Evolutionary conservation across 2,888 invertebrate species (phyloP).

Genomic region (Acrobasis repandana): DNA sequence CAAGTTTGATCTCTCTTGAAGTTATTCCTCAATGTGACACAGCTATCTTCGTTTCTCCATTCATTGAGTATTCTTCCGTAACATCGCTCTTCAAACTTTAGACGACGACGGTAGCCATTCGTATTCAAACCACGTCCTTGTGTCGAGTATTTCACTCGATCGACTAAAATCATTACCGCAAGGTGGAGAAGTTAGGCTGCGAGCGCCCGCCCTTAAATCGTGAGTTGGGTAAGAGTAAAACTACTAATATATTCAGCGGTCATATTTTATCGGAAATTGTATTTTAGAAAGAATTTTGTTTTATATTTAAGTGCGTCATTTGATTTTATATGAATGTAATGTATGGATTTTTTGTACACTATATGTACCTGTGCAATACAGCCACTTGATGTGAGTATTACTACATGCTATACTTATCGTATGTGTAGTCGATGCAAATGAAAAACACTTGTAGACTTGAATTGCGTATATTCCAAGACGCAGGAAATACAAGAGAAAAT

Average conservation of each 20-base stretch:
- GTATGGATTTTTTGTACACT: not conserved
- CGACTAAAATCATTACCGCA: slow-evolving; percentile 40
- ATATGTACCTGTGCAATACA: too few species aligned
- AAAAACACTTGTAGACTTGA: too few species aligned
- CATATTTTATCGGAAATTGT: not conserved
- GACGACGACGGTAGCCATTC: slow-evolving; percentile 41
- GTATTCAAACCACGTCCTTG: slow-evolving; percentile 49
- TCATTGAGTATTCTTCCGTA: slow-evolving; percentile 23
- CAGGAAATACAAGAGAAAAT: too few species aligned
- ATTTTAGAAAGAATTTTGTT: not conserved
- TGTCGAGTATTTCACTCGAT: slow-evolving; percentile 44
- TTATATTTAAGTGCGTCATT: not conserved
- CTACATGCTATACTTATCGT: too few species aligned
- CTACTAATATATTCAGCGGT: slow-evolving; percentile 11
- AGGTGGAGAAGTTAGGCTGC: slow-evolving; percentile 27
- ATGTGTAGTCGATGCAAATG: too few species aligned
- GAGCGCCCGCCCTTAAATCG: slow-evolving; percentile 23
- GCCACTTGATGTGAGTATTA: too few species aligned
- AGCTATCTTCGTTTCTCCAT: slow-evolving; percentile 18
- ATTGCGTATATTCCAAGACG: too few species aligned
- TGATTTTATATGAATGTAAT: not conserved
- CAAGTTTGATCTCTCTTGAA: not conserved
- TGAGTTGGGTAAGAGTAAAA: slow-evolving; percentile 3
- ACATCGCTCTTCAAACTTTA: slow-evolving; percentile 39
- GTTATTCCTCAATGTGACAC: slow-evolving; percentile 5